Evolutionary conservation across 2,888 invertebrate genomes (phyloP).

Genomic region (Zele albiditarsus): DNA sequence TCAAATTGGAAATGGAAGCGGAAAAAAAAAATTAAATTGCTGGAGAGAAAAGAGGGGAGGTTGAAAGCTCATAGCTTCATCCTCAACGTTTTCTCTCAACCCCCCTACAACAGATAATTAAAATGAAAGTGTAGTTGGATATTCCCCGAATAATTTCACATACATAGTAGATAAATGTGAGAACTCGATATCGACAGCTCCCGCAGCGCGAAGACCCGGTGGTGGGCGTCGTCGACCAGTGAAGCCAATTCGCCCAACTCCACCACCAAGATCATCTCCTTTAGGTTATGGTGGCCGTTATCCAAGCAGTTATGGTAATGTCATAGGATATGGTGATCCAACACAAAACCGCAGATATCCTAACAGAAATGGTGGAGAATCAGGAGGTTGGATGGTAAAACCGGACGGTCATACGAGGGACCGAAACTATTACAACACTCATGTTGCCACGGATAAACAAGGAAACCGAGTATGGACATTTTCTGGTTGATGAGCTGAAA

Average conservation of each 20-base stretch:
- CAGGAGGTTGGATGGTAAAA: slow-evolving; percentile 41
- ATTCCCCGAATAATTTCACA: slow-evolving; percentile 2
- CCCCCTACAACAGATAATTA: too few species aligned
- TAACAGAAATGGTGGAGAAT: slow-evolving; percentile 31
- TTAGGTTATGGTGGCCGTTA: slow-evolving; percentile 42
- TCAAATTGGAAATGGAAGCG: background rate
- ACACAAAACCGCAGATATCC: slow-evolving; percentile 60
- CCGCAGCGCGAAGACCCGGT: slow-evolving; percentile 51
- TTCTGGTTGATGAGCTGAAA: slow-evolving; percentile 55
- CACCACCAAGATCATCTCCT: slow-evolving; percentile 63
- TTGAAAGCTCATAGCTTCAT: background rate
- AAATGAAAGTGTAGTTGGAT: background rate
- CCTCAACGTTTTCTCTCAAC: too few species aligned
- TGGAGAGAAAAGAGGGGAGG: background rate
- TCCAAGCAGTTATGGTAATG: slow-evolving; percentile 57
- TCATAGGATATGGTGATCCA: slow-evolving; percentile 56
- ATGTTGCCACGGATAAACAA: slow-evolving; percentile 58
- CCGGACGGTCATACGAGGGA: slow-evolving; percentile 50
- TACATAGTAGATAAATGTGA: slow-evolving; percentile 28
- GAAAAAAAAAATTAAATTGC: background rate
- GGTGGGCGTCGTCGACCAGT: slow-evolving; percentile 46
- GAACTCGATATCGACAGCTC: slow-evolving; percentile 51
- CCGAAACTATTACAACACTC: slow-evolving; percentile 59
- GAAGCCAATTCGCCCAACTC: slow-evolving; percentile 52
- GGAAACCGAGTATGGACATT: slow-evolving; percentile 69